These are phyloP conservation scores for Hemichromis elongatus DNA, from an alignment of 2,113 vertebrate species.

Conservation along the genomic window DNA sequence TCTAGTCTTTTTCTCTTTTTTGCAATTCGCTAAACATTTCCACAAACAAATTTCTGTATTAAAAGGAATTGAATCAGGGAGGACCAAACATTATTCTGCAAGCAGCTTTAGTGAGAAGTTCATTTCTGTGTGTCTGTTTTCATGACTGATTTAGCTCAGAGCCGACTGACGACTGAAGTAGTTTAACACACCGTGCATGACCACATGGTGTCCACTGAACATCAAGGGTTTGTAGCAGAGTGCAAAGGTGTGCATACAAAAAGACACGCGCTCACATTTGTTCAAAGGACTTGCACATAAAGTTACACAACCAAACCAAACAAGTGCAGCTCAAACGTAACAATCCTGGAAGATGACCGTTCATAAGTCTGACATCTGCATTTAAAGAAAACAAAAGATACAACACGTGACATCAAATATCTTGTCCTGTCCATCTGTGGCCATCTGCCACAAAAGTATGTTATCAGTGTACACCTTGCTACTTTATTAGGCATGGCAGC, in stretches of 20 bases:
- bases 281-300: neutral
- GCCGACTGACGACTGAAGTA: neutral
- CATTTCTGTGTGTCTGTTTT: neutral
- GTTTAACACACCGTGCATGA: conserved; percentile 10
- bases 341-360: neutral
- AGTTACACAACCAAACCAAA: neutral
- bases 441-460: neutral
- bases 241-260: neutral
- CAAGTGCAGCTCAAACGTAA: neutral
- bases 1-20: neutral
- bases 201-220: neutral
- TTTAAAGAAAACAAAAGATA: neutral
- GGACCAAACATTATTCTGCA: neutral
- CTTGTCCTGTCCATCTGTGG: neutral
- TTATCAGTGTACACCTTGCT: too few species aligned
- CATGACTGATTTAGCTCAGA: neutral
- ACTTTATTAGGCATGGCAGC: neutral
- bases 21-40: neutral
- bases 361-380: neutral
- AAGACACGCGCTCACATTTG: neutral
- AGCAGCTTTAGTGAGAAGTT: neutral
- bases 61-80: neutral
- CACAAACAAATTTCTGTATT: neutral
- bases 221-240: neutral
- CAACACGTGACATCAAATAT: neutral